Base-by-base conservation (phyloP, 2,113 vertebrate species). In the Glaucomys volans region DNA sequence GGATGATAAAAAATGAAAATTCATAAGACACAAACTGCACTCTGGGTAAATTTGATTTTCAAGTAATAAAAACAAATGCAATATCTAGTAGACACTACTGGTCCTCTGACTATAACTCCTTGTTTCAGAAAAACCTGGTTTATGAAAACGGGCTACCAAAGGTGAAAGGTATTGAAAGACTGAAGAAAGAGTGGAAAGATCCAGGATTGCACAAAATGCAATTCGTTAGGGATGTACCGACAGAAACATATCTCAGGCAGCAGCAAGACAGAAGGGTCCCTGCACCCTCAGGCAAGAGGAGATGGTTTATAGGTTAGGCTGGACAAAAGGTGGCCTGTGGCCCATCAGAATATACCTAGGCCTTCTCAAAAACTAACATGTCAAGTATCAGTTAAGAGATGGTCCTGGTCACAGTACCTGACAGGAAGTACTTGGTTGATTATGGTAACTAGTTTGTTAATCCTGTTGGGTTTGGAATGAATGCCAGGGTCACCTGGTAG, bases 11-110 rank as follows among this genome's bases (percentile, higher is more conserved):
- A 90, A 84, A 18, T 52, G 87, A 84, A 93, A 69, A 37, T n/a
- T 11, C 4, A 28, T 76, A 87, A 59, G 82, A 77, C 28, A n/a
- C 50, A 81, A 50, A 71, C 30, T 79, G 5, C n/a, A 40, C 37
- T 86, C 74, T 87, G 42, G 40, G 17, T 77, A 44, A 72, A 28
- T 76, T 94, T 76, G 40, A 32, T 50, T 86, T 75, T 79, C n/a
- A 44, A 66, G 37, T 14, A n/a, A 26, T 90, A 57, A 91, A 83
- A 85, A 35, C 5, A 30, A 67, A n/a, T 42, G 37, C 32, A 54
- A 16, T 30, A 52, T 28, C 18, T 35, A 47, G n/a, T 10, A 17
- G n/a, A 12, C 2, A 14, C 26, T 57, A 0, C 3, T 54, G 17
- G 30, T 50, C 13, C 32, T 67, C 3, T 6, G 42, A 17, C 30